Evolutionary conservation across 1,140 invertebrate genomes (phyloP).

Genomic region (Hylyphantes graminicola): DNA sequence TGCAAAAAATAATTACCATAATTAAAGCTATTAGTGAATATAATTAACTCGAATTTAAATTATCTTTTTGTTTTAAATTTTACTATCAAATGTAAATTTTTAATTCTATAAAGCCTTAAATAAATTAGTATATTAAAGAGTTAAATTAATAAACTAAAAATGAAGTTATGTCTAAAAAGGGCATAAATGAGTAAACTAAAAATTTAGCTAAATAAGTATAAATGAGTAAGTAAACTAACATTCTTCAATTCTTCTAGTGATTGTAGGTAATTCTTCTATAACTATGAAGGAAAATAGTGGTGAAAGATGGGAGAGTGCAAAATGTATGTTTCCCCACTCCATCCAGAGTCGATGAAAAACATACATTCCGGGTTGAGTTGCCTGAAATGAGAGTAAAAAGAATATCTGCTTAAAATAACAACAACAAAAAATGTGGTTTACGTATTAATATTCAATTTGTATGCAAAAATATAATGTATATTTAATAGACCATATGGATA

Average conservation of each 20-base stretch:
- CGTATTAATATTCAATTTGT: no score
- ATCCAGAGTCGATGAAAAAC: slow-evolving; percentile 51
- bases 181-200: neutral
- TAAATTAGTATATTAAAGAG: no score
- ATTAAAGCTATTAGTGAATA: neutral
- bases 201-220: neutral
- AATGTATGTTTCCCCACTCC: slow-evolving; percentile 61
- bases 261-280: slow-evolving; percentile 40
- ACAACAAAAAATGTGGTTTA: no score
- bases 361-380: slow-evolving; percentile 37
- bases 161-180: no score
- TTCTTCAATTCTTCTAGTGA: slow-evolving; percentile 21
- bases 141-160: neutral
- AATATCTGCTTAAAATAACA: neutral
- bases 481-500: no score
- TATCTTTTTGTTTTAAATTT: no score
- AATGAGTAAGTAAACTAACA: slow-evolving; percentile 8
- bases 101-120: no score
- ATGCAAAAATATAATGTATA: no score
- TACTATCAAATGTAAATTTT: no score
- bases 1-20: neutral
- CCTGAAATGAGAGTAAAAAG: slow-evolving; percentile 9
- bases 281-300: slow-evolving; percentile 48
- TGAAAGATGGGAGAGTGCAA: slow-evolving; percentile 32
- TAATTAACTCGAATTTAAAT: no score